phyloP scores from a whole-genome alignment of 1,140 invertebrate species.

The Hydropsyche tenuis region DNA sequence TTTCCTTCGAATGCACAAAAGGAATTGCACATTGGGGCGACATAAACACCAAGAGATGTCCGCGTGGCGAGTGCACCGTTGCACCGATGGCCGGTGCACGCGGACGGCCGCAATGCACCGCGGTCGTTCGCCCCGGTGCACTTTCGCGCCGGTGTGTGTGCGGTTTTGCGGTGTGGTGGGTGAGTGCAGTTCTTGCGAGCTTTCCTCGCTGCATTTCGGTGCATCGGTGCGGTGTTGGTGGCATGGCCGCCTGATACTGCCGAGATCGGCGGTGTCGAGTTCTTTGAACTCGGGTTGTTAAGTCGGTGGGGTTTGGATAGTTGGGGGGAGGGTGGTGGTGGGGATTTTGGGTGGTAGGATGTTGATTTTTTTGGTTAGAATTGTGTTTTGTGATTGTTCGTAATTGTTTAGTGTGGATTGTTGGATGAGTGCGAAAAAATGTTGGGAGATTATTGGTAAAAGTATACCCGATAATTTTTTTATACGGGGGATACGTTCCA shows the following conservation, averaged over 20 bases:
- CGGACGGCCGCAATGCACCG: constrained; percentile 38
- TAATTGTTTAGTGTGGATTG: too few species aligned
- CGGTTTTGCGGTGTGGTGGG: too few species aligned
- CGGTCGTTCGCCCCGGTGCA: constrained; percentile 16
- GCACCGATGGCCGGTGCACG: constrained; percentile 37
- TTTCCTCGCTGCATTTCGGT: not conserved
- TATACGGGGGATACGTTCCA: too few species aligned
- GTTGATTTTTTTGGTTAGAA: too few species aligned
- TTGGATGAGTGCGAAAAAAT: too few species aligned
- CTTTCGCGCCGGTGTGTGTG: constrained; percentile 1
- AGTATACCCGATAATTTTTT: too few species aligned
- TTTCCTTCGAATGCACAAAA: constrained; percentile 51
- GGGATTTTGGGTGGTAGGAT: too few species aligned
- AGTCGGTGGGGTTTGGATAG: too few species aligned
- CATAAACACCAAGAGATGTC: constrained; percentile 46
- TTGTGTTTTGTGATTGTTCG: too few species aligned
- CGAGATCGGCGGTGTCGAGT: not conserved
- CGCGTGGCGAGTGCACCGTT: constrained; percentile 34
- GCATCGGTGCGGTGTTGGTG: not conserved
- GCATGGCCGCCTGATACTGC: constrained; percentile 30
- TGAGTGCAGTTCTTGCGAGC: not conserved
- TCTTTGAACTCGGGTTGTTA: constrained; percentile 19
- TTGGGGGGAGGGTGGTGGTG: too few species aligned
- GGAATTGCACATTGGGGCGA: constrained; percentile 49
- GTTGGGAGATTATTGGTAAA: too few species aligned